Conservation (phyloP, 2,113 vertebrate species). For the Papio anubis region DNA sequence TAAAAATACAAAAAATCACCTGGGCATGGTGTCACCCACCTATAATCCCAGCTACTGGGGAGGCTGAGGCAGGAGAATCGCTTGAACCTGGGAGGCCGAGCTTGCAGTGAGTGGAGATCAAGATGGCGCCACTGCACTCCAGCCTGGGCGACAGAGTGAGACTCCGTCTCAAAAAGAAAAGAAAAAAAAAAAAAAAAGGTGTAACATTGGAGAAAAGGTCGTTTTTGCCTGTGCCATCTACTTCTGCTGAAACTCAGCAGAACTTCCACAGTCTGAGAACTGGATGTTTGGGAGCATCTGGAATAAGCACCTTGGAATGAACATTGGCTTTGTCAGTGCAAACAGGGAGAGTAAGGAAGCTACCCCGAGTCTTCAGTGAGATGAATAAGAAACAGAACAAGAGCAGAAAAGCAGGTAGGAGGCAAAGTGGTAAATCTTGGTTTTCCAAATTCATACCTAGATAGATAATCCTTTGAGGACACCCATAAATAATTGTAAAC, state of each 20-base stretch:
- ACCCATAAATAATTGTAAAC: not conserved
- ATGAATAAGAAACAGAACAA: not conserved
- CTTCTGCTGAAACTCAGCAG: not conserved
- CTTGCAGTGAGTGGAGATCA: too few species aligned
- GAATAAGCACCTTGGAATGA: not conserved
- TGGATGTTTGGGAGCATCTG: not conserved
- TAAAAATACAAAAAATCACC: too few species aligned
- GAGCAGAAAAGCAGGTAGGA: not conserved
- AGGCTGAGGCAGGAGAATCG: too few species aligned
- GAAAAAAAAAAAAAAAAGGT: not conserved
- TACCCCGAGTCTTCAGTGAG: not conserved
- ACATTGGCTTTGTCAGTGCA: not conserved
- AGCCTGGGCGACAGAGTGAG: too few species aligned
- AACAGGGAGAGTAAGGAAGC: not conserved
- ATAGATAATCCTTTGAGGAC: not conserved
- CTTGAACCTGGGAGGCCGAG: too few species aligned
- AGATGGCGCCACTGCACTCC: too few species aligned
- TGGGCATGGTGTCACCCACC: too few species aligned
- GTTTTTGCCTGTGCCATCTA: not conserved
- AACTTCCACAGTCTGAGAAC: not conserved
- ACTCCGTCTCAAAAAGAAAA: too few species aligned
- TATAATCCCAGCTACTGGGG: too few species aligned
- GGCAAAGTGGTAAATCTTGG: not conserved
- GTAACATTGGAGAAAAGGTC: fast-evolving
- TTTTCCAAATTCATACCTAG: not conserved